Evolutionary conservation across 1,140 invertebrate species (phyloP), one percentile per base, ranked within the genome.

Genomic region (Chionoecetes opilio): DNA sequence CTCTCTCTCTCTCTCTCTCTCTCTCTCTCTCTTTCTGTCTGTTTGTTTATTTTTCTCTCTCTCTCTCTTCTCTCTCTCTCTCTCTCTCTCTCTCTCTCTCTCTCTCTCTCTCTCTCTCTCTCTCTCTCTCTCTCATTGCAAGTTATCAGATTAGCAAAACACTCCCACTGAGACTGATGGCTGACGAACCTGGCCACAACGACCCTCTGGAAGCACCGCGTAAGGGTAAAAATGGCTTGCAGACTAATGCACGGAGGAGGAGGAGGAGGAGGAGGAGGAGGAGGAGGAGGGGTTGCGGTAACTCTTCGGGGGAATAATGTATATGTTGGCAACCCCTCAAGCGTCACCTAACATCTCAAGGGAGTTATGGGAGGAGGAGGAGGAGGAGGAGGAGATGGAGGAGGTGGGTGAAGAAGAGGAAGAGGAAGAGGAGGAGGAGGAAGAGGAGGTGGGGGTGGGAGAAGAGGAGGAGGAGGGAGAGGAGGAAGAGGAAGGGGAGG

Each of bases 251-350:
- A 29, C 8, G 41, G 82, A 14, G 26, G 34, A 37, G 63, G 91
- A 84, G 88, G 17, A 31, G 91, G 91, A 9, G 31, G 91, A 29
- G 41, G 82, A 31, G 26, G 82, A 38, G 75, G 91, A 84, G 89
- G 37, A 32, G 29, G 37, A n/a, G 41, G n/a, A 26, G 38, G 32
- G 26, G 37, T 3, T 91, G 35, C 26, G 53, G 89, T 91, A 53
- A 29, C 82, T 85, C 82, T 92, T 38, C 32, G 37, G 91, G 91
- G 38, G 91, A 92, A 92, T 92, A 82, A 82, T 85, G 75, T 84
- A 82, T 38, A 85, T 85, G 82, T 41, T 85, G 91, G 75, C 75
- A 92, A 41, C 37, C 91, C 82, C 82, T 92, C 35, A 32, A 85
- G 32, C 84, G 91, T 92, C 91, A 92, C 91, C 75, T 85, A 35